A percentile compares a stretch with the other conserved stretches of the same genome.
phyloP scores from a whole-genome alignment of 1,140 invertebrate species.

The Antheraea pernyi region DNA sequence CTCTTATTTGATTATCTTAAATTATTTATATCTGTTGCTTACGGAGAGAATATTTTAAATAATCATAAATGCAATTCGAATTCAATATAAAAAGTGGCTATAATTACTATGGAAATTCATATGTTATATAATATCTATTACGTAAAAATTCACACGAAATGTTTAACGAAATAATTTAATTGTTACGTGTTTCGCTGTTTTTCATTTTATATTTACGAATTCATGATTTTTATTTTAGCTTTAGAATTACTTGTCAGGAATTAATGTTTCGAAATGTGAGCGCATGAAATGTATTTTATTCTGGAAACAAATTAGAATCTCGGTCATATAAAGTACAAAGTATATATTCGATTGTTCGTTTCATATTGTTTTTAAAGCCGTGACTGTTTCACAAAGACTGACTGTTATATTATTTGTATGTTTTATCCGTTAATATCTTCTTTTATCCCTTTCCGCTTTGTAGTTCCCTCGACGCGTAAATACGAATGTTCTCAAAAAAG shows the following conservation, averaged over 20 bases:
- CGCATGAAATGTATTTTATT: neutral
- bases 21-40: no score
- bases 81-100: no score
- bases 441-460: constrained; percentile 26
- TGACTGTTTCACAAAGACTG: constrained; percentile 21
- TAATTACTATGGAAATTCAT: no score
- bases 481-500: constrained; percentile 9
- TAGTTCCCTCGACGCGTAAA: constrained; percentile 23
- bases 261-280: neutral
- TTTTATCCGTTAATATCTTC: constrained; percentile 26
- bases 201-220: no score
- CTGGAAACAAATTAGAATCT: neutral
- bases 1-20: no score
- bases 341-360: constrained; percentile 12
- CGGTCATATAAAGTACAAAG: neutral
- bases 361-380: constrained; percentile 20
- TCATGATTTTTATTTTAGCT: no score
- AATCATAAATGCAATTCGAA: no score
- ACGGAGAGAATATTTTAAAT: no score
- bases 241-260: neutral
- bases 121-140: no score
- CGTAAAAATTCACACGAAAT: no score
- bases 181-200: no score
- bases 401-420: constrained; percentile 22
- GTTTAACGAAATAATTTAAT: no score